Evolutionary conservation across 2,888 invertebrate species (phyloP).

Genomic region (Herminia tarsipennalis): DNA sequence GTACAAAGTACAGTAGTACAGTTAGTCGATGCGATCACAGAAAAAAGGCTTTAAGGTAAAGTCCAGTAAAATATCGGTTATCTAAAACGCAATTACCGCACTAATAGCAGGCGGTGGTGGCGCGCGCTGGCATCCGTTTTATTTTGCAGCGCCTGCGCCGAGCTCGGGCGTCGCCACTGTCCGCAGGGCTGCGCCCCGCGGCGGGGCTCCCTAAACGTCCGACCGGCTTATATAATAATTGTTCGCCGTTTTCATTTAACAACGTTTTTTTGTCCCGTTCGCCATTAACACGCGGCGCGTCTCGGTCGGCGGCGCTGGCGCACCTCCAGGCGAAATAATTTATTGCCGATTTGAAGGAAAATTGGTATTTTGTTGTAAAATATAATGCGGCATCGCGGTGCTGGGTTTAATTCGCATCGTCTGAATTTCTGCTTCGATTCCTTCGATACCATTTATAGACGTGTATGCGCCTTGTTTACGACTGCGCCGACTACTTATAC

Average conservation of each 20-base stretch:
- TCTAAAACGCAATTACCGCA: slow-evolving; percentile 32
- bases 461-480: slow-evolving; percentile 44
- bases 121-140: slow-evolving; percentile 36
- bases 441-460: slow-evolving; percentile 49
- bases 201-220: slow-evolving; percentile 33
- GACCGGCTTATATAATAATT: slow-evolving; percentile 54
- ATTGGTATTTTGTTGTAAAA: slow-evolving; percentile 71
- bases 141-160: slow-evolving; percentile 39
- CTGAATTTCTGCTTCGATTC: slow-evolving; percentile 46
- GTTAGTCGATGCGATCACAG: slow-evolving; percentile 4
- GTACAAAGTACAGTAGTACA: too few relatives aligned
- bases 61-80: slow-evolving; percentile 26
- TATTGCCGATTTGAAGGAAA: slow-evolving; percentile 76
- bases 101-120: slow-evolving; percentile 22
- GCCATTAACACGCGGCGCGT: slow-evolving; percentile 62
- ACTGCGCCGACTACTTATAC: slow-evolving; percentile 45
- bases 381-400: slow-evolving; percentile 48
- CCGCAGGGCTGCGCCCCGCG: slow-evolving; percentile 9
- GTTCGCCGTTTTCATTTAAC: slow-evolving; percentile 69
- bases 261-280: slow-evolving; percentile 51
- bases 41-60: slow-evolving; percentile 18
- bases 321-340: slow-evolving; percentile 69
- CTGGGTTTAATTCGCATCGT: slow-evolving; percentile 41
- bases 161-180: too few relatives aligned
- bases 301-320: slow-evolving; percentile 62